A percentile compares a stretch with the other conserved stretches of the same genome.
Conservation (phyloP, 2,797 vertebrate genomes). For the Girardinus metallicus region DNA sequence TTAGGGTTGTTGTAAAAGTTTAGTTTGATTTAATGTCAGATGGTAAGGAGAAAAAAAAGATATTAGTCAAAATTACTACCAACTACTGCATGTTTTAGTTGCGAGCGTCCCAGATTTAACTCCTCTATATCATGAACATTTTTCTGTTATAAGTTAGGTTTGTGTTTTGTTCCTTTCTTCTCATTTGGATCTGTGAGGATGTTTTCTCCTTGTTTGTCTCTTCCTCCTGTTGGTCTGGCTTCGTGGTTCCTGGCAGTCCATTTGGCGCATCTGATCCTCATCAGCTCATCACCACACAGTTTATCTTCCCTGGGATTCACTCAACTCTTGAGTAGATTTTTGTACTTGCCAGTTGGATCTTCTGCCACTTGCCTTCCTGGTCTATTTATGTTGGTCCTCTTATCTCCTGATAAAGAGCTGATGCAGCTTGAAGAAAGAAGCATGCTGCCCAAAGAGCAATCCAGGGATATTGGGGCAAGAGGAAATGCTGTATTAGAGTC, state of each 20-base stretch:
- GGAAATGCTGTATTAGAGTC: background rate
- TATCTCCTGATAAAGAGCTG: slow-evolving; percentile 7
- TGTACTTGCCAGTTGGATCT: background rate
- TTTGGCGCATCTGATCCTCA: background rate
- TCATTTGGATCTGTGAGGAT: background rate
- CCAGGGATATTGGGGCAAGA: background rate
- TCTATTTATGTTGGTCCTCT: slow-evolving; percentile 2
- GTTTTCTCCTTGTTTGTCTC: background rate
- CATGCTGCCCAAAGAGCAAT: background rate
- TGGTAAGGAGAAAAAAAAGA: too few relatives aligned
- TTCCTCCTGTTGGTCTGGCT: background rate
- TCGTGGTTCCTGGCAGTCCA: slow-evolving; percentile 4
- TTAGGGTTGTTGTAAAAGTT: too few relatives aligned
- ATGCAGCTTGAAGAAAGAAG: background rate
- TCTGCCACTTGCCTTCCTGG: slow-evolving; percentile 1
- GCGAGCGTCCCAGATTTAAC: slow-evolving; percentile 16
- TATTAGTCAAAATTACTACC: background rate
- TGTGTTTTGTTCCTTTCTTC: background rate
- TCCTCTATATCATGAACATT: background rate
- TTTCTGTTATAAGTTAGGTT: background rate
- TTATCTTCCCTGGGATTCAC: slow-evolving; percentile 5
- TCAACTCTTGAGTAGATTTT: background rate
- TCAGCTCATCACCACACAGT: slow-evolving; percentile 6
- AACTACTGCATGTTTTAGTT: slow-evolving; percentile 3
- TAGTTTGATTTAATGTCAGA: background rate